These are phyloP conservation scores for Archips crataeganus DNA, from an alignment of 2,888 invertebrate genomes.

Conservation along the genomic window DNA sequence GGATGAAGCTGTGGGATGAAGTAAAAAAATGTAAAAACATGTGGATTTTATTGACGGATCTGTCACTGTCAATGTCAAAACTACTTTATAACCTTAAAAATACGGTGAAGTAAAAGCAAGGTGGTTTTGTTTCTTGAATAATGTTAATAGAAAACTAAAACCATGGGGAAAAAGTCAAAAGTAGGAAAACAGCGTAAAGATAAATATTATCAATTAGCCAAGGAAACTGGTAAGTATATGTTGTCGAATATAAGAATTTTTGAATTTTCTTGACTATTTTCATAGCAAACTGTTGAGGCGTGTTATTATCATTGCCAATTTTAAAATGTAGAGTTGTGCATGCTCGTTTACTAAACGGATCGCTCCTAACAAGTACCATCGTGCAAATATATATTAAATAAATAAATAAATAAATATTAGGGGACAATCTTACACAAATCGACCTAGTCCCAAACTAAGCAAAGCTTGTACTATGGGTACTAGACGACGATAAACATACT, in stretches of 20 bases:
- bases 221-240: slow-evolving; percentile 95
- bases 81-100: neutral
- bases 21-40: neutral
- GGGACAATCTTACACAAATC: no score
- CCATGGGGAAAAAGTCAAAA: slow-evolving; percentile 98
- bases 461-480: no score
- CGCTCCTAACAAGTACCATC: no score
- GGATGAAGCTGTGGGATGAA: no score
- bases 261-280: neutral
- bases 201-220: slow-evolving; percentile 99
- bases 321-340: no score
- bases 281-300: neutral
- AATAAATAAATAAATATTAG: no score
- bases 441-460: no score
- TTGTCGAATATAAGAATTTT: neutral
- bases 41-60: no score
- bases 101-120: neutral
- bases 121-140: slow-evolving; percentile 19
- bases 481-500: no score
- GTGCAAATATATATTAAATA: no score
- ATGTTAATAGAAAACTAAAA: slow-evolving; percentile 49
- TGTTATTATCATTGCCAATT: neutral
- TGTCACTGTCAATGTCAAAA: neutral
- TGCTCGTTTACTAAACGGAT: no score
- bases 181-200: slow-evolving; percentile 99